Base-by-base conservation (phyloP, 2,797 vertebrate genomes). In the Scolopax bukidnonensis region DNA sequence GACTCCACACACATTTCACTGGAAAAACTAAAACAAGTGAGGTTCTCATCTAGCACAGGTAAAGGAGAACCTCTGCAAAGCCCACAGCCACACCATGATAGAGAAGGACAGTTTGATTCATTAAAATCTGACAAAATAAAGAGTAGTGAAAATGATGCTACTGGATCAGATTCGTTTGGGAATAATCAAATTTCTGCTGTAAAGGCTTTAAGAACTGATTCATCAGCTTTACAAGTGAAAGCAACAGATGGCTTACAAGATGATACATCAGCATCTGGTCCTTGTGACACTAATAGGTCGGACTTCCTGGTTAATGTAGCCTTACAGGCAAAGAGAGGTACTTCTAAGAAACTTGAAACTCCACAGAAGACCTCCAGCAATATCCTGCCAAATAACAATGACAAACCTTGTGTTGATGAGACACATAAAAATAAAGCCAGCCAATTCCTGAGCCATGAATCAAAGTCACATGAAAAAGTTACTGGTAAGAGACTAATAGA, bases 11-110 rank as follows among this genome's bases (percentile, higher is more conserved):
- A 90, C 40, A 91, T 78, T 90, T 98, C 97, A 19, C 77, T 96
- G 67, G 99, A 99, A 88, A 98, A 97, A 68, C 83, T 96, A 32
- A 99, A 99, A 90, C 99, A 99, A 86, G 98, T 99, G 91, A 98
- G 98, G 68, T 99, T 99, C 92, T 98, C 97, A 28, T 94, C 98
- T 17, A 92, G 85, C 8, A 68, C 95, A 28, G 83, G 57, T 59
- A 93, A 90, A 85, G 96, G 85, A 33, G 92, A 93, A 32, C 82
- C 61, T 74, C 93, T 96, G 8, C 94, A 91, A 84, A 97, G 89
- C 40, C 85, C 95, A 23, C 90, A 97, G 30, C 56, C 96, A 11
- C 94, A 83, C 11, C 94, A 80, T 6, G 83, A 87, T 43, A 97
- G 73, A 77, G 98, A 98, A 28, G 97, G 95, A 78, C 98, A 98